A percentile compares a stretch with the other conserved stretches of the same genome.
These are phyloP conservation scores for Dicranocentrus wangi DNA, from an alignment of 2,888 invertebrate genomes.

Conservation along the genomic window DNA sequence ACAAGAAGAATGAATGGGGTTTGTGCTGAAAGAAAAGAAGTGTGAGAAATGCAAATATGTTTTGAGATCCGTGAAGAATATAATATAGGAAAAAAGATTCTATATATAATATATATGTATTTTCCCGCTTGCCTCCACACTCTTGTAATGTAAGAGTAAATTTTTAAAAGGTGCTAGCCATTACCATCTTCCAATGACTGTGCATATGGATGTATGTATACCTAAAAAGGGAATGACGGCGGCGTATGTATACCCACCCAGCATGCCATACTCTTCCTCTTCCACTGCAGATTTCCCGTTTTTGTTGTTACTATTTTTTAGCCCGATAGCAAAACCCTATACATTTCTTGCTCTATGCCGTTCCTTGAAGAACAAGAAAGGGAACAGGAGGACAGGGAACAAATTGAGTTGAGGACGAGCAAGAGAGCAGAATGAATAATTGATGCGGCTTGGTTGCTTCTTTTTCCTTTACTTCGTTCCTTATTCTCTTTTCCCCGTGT, in stretches of 20 bases:
- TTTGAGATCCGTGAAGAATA: conserved; percentile 20
- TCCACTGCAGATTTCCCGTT: conserved; percentile 19
- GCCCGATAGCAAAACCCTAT: no score
- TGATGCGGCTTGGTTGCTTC: conserved; percentile 60
- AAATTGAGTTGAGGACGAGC: conserved; percentile 63
- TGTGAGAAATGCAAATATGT: conserved; percentile 44
- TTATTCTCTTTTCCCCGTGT: conserved; percentile 19
- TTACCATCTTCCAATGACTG: conserved; percentile 12
- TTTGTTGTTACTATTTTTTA: no score
- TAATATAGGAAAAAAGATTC: background rate
- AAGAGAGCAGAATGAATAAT: conserved; percentile 67
- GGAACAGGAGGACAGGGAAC: conserved; percentile 61
- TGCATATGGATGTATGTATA: background rate
- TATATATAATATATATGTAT: background rate
- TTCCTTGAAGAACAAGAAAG: conserved; percentile 16
- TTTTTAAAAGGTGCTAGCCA: conserved; percentile 46
- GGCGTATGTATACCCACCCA: no score
- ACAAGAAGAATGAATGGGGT: conserved; percentile 3
- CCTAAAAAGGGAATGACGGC: no score
- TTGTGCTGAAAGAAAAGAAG: conserved; percentile 27
- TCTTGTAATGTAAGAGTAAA: conserved; percentile 40
- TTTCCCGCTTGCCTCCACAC: background rate
- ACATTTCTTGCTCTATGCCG: background rate
- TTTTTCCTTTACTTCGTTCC: conserved; percentile 22
- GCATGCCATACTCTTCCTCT: no score